phyloP scores from a whole-genome alignment of 2,797 vertebrate genomes.

The Merluccius polli region DNA sequence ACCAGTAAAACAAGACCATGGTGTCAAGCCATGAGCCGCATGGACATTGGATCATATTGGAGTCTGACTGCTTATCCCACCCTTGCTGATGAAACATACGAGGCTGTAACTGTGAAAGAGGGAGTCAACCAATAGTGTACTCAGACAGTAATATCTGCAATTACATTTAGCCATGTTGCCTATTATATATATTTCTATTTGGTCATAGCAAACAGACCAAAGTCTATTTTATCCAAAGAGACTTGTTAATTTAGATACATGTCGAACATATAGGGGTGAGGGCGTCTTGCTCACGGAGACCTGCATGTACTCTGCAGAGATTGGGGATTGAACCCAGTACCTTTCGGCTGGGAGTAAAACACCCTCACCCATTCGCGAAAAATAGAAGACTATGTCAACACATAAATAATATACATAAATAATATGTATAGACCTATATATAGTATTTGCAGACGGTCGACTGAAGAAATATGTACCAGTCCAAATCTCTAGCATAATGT shows the following conservation, averaged over 20 bases:
- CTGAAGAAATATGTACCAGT: too few relatives aligned
- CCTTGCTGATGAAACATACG: background rate
- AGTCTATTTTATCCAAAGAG: background rate
- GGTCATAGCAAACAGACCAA: background rate
- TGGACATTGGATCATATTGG: background rate
- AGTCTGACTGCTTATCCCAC: background rate
- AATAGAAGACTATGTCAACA: too few relatives aligned
- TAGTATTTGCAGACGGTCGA: too few relatives aligned
- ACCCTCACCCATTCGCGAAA: background rate
- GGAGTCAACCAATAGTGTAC: background rate
- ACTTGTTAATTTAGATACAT: background rate
- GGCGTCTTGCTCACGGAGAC: too few relatives aligned
- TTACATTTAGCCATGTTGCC: background rate
- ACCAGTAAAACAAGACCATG: background rate
- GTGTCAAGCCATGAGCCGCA: background rate
- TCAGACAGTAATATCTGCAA: background rate
- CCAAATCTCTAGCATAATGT: too few relatives aligned
- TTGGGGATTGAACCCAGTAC: background rate
- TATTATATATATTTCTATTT: background rate
- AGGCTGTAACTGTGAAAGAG: background rate
- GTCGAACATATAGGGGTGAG: background rate
- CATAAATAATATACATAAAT: too few relatives aligned
- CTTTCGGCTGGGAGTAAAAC: background rate
- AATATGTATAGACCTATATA: too few relatives aligned
- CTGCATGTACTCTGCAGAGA: background rate